Percentiles rank a stretch among this genome's conserved stretches.
Evolutionary conservation across 1,140 invertebrate genomes (phyloP).

Genomic region (Pararge aegeria): DNA sequence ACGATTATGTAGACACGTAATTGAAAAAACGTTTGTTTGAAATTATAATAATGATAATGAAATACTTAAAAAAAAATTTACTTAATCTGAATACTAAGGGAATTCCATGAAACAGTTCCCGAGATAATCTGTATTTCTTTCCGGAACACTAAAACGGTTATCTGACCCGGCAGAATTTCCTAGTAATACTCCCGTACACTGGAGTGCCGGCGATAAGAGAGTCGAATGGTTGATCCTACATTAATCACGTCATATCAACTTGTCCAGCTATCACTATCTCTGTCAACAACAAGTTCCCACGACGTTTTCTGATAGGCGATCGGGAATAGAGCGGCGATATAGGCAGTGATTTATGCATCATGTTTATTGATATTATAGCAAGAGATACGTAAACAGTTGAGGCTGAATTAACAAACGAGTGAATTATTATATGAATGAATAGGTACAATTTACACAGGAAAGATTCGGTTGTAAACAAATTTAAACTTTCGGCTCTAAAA

Average conservation of each 20-base stretch:
- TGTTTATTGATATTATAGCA: neutral
- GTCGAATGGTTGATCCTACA: conserved; percentile 23
- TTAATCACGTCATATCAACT: conserved; percentile 31
- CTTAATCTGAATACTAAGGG: too few species aligned
- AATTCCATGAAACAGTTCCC: too few species aligned
- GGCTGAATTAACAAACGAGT: too few species aligned
- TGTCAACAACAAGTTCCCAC: conserved; percentile 35
- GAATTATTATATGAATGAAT: too few species aligned
- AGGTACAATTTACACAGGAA: too few species aligned
- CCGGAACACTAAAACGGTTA: neutral
- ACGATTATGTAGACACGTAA: too few species aligned
- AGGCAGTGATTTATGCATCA: conserved; percentile 31
- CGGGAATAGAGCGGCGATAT: conserved; percentile 21
- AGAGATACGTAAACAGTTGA: neutral
- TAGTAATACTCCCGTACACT: neutral
- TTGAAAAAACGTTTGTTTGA: too few species aligned
- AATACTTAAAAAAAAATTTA: too few species aligned
- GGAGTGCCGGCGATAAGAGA: conserved; percentile 4
- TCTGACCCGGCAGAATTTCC: neutral
- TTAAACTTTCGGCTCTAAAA: too few species aligned
- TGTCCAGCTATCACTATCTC: conserved; percentile 24
- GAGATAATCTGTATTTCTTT: neutral
- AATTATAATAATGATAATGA: too few species aligned
- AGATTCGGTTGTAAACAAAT: too few species aligned
- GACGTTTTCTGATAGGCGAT: conserved; percentile 33